Conservation (phyloP, 1,140 invertebrate genomes). For the Drosophila pachea region DNA sequence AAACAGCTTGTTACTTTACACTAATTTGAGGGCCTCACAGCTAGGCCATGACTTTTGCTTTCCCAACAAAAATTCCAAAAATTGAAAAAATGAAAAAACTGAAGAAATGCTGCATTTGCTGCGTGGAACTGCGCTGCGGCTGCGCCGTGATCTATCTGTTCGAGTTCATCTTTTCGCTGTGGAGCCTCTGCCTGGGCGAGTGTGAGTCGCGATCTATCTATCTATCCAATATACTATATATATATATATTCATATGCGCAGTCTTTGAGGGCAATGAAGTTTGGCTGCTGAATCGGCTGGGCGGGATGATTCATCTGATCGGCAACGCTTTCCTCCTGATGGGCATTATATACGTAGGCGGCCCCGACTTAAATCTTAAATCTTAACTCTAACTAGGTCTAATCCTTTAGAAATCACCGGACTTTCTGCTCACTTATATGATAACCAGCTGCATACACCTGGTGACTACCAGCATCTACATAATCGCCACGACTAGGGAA, state of each 20-base stretch:
- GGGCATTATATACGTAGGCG: conserved; percentile 33
- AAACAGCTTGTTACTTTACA: conserved; percentile 24
- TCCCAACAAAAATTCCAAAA: background rate
- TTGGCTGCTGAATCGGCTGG: conserved; percentile 13
- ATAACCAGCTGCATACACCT: background rate
- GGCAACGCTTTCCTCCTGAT: conserved; percentile 36
- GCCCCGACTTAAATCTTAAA: too few relatives aligned
- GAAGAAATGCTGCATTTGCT: conserved; percentile 23
- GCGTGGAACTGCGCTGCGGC: conserved; percentile 23
- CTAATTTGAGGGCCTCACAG: conserved; percentile 16
- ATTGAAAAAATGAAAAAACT: background rate
- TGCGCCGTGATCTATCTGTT: conserved; percentile 11
- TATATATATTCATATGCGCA: background rate
- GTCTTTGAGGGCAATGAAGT: background rate
- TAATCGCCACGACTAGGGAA: background rate
- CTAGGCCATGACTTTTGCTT: conserved; percentile 40
- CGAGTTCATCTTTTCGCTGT: conserved; percentile 19
- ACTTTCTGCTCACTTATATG: conserved; percentile 9
- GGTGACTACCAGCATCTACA: background rate
- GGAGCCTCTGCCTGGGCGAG: conserved; percentile 38
- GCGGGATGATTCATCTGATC: conserved; percentile 37
- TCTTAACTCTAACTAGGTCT: background rate
- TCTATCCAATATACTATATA: conserved; percentile 1
- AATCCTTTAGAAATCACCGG: background rate
- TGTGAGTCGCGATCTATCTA: conserved; percentile 17